Percentiles rank a stretch among this genome's conserved stretches.
Evolutionary conservation across 1,140 invertebrate species (phyloP).

Genomic region (Scaptodrosophila lebanonensis): DNA sequence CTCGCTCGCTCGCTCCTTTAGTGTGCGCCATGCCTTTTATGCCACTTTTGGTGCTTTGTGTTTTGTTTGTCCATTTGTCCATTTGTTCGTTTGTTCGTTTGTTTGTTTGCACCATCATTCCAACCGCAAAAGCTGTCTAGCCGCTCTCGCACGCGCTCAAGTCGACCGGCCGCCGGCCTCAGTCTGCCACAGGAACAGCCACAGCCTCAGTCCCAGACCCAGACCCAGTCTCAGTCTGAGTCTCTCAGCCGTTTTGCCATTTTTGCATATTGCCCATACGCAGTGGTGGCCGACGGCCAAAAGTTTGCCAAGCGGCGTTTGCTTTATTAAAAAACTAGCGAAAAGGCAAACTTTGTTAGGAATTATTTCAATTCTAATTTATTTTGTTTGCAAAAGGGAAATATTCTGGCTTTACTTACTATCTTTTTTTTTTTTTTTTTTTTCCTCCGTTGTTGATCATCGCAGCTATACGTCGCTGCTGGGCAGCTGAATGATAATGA

Average conservation of each 20-base stretch:
- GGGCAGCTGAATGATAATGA: constrained; percentile 69
- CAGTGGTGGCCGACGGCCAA: constrained; percentile 58
- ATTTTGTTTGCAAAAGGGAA: constrained; percentile 65
- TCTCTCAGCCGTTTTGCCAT: constrained; percentile 46
- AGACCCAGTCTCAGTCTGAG: too few relatives aligned
- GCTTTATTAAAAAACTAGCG: constrained; percentile 72
- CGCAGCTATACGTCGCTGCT: constrained; percentile 44
- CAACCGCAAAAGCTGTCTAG: constrained; percentile 60
- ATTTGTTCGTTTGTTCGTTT: constrained; percentile 67
- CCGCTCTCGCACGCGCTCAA: background rate
- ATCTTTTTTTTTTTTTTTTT: too few relatives aligned
- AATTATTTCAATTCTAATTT: constrained; percentile 76
- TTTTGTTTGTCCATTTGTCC: constrained; percentile 52
- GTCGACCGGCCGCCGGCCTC: background rate
- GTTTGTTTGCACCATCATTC: constrained; percentile 62
- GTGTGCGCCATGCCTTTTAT: background rate
- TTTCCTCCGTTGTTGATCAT: constrained; percentile 70
- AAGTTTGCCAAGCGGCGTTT: constrained; percentile 64
- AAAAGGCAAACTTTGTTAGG: constrained; percentile 58
- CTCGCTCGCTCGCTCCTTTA: constrained; percentile 28
- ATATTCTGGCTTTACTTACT: constrained; percentile 52
- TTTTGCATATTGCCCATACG: constrained; percentile 72
- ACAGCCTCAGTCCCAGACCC: too few relatives aligned
- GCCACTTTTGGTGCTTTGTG: constrained; percentile 12
- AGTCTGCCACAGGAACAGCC: background rate